Base-by-base conservation (phyloP, 2,888 invertebrate genomes). In the Limnephilus lunatus region DNA sequence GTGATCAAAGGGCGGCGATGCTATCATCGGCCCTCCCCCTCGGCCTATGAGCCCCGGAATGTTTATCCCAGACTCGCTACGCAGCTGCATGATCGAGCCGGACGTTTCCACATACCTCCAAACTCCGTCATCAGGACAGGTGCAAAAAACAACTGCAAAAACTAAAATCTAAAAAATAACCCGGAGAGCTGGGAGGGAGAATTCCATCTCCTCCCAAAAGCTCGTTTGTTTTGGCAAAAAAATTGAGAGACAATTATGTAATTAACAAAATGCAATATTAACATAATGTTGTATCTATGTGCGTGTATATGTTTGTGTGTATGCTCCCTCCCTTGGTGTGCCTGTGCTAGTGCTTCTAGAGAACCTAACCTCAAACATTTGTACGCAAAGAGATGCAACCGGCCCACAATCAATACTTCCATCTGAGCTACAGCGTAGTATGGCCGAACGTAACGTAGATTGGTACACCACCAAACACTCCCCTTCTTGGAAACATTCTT, bases 81-180 rank as follows among this genome's bases (percentile, higher is more conserved):
- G 98, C 97, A 98, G 98, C 98, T 98, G 98, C 97, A 98, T 98
- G 98, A 98, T 98, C 97, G 98, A 98, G 97, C 97, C 97, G 96
- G 98, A 98, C 98, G 98, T 98, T 96, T 98, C 98, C 96, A 98
- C 98, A 96, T 98, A 98, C 97, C 97, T 98, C 95, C 98, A 98
- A 97, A 98, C 98, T 97, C 98, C 98, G 97, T 98, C 98, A 97
- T 98, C 98, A 97, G 98, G 98, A 97, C 98, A 98, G 98, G 98
- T 98, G 97, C 97, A 92, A 92, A 87, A 93, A 31, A 91, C 48
- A 68, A 95, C 95, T 95, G 92, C 91, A 96, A 96, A 90, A 90
- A 88, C 91, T 83, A 53, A 91, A 91, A 85, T 85, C 90, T 92
- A 91, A 93, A 90, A 93, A 93, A 82, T 91, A 86, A 86, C 68